Base-by-base conservation (phyloP, 2,113 vertebrate species). In the Xerus inauris region DNA sequence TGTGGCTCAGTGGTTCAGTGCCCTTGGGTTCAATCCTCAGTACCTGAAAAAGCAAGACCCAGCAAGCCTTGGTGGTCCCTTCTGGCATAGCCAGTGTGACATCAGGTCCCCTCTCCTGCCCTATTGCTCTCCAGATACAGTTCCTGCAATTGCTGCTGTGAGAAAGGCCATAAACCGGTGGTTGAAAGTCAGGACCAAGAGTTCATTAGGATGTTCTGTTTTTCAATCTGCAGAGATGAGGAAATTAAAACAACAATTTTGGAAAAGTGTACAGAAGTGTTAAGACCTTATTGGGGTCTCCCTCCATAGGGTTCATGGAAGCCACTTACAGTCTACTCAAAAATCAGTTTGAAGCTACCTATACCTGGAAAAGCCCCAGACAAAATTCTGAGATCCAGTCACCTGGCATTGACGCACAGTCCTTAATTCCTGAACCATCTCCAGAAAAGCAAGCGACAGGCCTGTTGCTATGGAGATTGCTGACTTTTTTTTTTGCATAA, bases 401-500 rank as follows among this genome's bases (percentile, higher is more conserved):
- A 64, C 77, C 69, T 80, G 0, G 71, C 47, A 7, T 38, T 5
- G 51, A 38, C 8, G 28, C 38, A 54, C 28, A 8, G 71, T 75
- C 88, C 94, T 98, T 91, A 79, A 85, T 97, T 97, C 91, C 54
- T 49, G 1, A n/a, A 79, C 65, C 38, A 8, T 89, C 95, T 97
- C 97, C 75, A 59, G 72, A 94, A 86, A 89, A 69, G 42, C 94
- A 89, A 65, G 93, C 54, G 8, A 51, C 67, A 35, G 75, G 83
- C 89, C 92, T 80, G 97, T 98, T 98, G 96, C 98, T 97, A 96
- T 97, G 97, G 98, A 81, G 96, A 97, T 96, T n/a, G 40, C 40
- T 51, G 76, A 6, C 69, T 95, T 89, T 94, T 93, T 93, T 94
- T 59, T 47, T 84, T 92, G 30, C 65, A 92, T 71, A 57, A 97